Conservation (phyloP, 92 coral and sea anemone genomes). For the Porites lobata region DNA sequence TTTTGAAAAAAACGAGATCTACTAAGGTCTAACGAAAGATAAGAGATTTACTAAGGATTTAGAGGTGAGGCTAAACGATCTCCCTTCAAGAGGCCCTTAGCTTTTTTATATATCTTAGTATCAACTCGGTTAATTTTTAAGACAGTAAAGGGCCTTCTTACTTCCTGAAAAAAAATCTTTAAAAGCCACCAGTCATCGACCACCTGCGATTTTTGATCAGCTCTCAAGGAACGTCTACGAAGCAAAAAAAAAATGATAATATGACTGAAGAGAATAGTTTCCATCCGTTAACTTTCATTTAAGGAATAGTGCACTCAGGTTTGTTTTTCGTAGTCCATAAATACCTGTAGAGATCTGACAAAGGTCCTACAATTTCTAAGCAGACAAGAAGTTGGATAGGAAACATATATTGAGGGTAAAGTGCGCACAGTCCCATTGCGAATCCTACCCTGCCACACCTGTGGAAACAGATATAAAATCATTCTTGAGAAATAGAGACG, state of each 20-base stretch:
- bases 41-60: too few relatives aligned
- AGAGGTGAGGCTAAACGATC: too few relatives aligned
- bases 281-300: not conserved
- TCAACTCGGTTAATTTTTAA: not conserved
- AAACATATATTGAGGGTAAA: slow-evolving; percentile 37
- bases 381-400: slow-evolving; percentile 36
- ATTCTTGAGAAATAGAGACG: too few relatives aligned
- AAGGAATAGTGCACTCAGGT: not conserved
- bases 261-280: not conserved
- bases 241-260: not conserved
- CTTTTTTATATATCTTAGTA: too few relatives aligned
- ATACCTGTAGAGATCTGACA: slow-evolving; percentile 28
- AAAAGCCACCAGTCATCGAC: slow-evolving; percentile 6
- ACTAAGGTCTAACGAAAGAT: too few relatives aligned
- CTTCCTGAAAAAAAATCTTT: slow-evolving; percentile 38
- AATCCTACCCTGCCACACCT: slow-evolving; percentile 47
- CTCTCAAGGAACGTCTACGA: slow-evolving; percentile 5
- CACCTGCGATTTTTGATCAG: not conserved
- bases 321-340: not conserved
- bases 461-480: not conserved
- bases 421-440: slow-evolving; percentile 19
- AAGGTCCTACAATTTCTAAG: slow-evolving; percentile 29
- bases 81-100: too few relatives aligned
- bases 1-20: too few relatives aligned
- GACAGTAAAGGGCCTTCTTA: not conserved